Evolutionary conservation across 2,113 vertebrate genomes (phyloP), one percentile per base, ranked within the genome.

Genomic region (Hippolais icterina): DNA sequence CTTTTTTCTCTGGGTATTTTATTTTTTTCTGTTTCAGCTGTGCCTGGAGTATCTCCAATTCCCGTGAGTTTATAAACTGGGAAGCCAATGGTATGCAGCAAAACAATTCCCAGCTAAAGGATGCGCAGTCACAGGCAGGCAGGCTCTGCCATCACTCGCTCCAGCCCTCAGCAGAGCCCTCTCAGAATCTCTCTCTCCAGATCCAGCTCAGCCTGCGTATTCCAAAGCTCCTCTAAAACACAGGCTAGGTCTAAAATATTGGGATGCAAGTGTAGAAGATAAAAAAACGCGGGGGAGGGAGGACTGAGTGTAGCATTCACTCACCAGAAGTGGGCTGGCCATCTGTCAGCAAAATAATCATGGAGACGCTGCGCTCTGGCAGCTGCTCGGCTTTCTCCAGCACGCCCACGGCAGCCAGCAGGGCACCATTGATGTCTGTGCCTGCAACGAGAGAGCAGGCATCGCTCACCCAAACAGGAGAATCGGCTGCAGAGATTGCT

Each of bases 301-400:
- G 15, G 27, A 5, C 27, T n/a, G 37, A 31, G 53, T 5, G 3
- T 9, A 12, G n/a, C 18, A 23, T 86, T 69, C n/a, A 70, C 90
- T 93, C 93, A 99, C 99, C 99, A 89, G 81, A 13, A 4, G 98
- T 99, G 80, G 99, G 99, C 79, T 99, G 98, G 59, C 99, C 99
- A 6, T 99, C 99, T 2, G 99, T 99, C 96, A 99, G 98, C 83
- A 99, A 95, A 93, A 99, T 98, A 21, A 99, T 97, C 93, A 99
- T 98, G 37, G 99, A 98, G 11, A 98, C 89, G 2, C 98, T 98
- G 18, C 82, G 91, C 2, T 96, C 47, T 2, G 97, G 97, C 66
- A 98, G 63, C 54, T 83, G 59, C 52, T 99, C 56, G 5, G 94
- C 95, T 33, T 13, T 84, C 1, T 98, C 97, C 94, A 99, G 96